Evolutionary conservation across 53 echinoderm and acorn worm species (phyloP).

Genomic region (Holothuria leucospilota): DNA sequence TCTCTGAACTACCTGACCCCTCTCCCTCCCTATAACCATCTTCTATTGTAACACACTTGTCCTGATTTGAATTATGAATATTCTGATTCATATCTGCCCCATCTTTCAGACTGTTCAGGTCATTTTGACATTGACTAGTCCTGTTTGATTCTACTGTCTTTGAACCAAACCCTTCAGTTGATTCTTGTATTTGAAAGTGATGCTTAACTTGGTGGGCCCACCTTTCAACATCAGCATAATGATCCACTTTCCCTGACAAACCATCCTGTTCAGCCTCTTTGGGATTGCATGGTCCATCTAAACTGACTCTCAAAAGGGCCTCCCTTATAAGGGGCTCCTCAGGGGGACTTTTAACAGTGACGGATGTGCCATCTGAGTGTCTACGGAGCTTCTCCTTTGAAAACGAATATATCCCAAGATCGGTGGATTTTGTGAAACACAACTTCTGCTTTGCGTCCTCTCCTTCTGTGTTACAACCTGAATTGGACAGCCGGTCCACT

Average conservation of each 20-base stretch:
- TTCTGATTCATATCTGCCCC: slow-evolving; percentile 43
- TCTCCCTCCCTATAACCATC: not conserved
- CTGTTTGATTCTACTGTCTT: slow-evolving; percentile 10
- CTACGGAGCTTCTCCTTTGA: slow-evolving; percentile 34
- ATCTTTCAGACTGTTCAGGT: slow-evolving; percentile 42
- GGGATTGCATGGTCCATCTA: not conserved
- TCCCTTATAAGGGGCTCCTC: slow-evolving; percentile 48
- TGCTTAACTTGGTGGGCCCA: slow-evolving; percentile 45
- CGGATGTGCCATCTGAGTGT: slow-evolving; percentile 32
- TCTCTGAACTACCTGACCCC: not conserved
- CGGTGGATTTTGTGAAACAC: slow-evolving; percentile 33
- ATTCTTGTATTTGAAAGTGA: slow-evolving; percentile 19
- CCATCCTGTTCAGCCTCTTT: not conserved
- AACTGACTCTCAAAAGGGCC: slow-evolving; percentile 27
- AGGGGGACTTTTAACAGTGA: slow-evolving; percentile 13
- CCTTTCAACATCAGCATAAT: slow-evolving; percentile 30
- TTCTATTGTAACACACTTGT: not conserved
- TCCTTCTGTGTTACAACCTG: not conserved
- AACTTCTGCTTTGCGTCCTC: slow-evolving; percentile 5
- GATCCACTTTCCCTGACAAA: slow-evolving; percentile 3
- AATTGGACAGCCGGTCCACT: not conserved
- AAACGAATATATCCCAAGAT: slow-evolving; percentile 32
- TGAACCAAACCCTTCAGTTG: not conserved
- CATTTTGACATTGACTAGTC: slow-evolving; percentile 5
- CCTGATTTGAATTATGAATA: not conserved